Conservation (phyloP, 2,113 vertebrate species). For the Cettia cetti region DNA sequence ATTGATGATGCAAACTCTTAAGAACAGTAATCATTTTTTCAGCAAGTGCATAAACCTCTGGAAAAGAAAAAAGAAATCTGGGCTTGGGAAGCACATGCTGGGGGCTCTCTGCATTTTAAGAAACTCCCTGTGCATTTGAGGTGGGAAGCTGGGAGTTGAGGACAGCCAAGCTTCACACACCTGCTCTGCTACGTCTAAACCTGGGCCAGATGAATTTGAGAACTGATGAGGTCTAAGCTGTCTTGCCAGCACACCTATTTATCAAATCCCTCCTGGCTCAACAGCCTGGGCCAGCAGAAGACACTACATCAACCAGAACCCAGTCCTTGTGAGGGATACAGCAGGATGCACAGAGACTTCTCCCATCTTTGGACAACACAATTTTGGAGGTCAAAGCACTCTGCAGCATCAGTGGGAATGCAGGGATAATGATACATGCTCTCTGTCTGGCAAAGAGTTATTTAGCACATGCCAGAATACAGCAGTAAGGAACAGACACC, state of each 20-base stretch:
- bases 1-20: not conserved
- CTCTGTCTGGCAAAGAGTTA: not conserved
- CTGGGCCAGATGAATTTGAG: not conserved
- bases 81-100: not conserved
- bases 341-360: not conserved
- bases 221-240: not conserved
- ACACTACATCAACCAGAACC: accelerated
- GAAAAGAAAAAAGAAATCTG: not conserved
- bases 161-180: not conserved
- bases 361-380: not conserved
- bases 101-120: not conserved
- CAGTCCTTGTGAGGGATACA: not conserved
- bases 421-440: not conserved
- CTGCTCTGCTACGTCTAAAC: not conserved
- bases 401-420: not conserved
- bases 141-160: accelerated
- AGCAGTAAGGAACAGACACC: not conserved
- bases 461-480: not conserved
- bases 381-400: not conserved
- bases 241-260: not conserved
- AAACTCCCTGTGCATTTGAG: accelerated
- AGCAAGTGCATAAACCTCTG: not conserved
- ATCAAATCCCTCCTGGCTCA: not conserved
- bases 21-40: not conserved
- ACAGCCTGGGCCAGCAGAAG: not conserved